Conservation (phyloP, 2,888 invertebrate species). For the Himalopsyche kuldschensis region DNA sequence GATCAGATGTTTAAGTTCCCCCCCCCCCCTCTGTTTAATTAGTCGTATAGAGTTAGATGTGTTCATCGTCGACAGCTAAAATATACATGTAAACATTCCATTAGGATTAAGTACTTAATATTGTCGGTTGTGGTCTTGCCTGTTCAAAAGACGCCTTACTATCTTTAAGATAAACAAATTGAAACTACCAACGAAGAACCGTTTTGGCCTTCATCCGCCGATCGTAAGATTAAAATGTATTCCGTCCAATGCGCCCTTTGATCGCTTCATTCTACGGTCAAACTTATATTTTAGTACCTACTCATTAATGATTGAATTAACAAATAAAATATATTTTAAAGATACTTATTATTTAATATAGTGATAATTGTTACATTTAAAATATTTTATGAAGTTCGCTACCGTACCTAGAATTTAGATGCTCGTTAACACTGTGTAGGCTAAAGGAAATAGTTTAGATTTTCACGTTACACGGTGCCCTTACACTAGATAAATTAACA, state of each 20-base stretch:
- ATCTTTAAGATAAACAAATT: conserved; percentile 36
- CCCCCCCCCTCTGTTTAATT: conserved; percentile 7
- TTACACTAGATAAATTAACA: neutral
- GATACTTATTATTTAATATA: conserved; percentile 34
- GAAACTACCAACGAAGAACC: conserved; percentile 38
- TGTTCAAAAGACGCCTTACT: conserved; percentile 50
- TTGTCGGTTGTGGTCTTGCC: conserved; percentile 64
- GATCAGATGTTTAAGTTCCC: neutral
- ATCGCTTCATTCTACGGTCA: conserved; percentile 18
- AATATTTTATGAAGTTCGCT: conserved; percentile 39
- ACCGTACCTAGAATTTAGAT: conserved; percentile 38
- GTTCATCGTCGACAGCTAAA: conserved; percentile 29
- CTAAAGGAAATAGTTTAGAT: conserved; percentile 9
- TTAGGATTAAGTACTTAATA: conserved; percentile 60
- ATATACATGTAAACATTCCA: conserved; percentile 50
- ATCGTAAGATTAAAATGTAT: conserved; percentile 14
- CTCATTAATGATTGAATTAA: conserved; percentile 34
- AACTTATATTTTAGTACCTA: conserved; percentile 37
- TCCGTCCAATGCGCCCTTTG: conserved; percentile 39
- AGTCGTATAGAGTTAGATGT: conserved; percentile 29
- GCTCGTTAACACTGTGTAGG: conserved; percentile 32
- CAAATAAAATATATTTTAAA: conserved; percentile 35
- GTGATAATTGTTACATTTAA: conserved; percentile 38
- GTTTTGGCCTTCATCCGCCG: conserved; percentile 21
- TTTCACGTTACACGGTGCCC: conserved; percentile 21